Conservation (phyloP, 2,797 vertebrate species). For the Ispidina lecontei region DNA sequence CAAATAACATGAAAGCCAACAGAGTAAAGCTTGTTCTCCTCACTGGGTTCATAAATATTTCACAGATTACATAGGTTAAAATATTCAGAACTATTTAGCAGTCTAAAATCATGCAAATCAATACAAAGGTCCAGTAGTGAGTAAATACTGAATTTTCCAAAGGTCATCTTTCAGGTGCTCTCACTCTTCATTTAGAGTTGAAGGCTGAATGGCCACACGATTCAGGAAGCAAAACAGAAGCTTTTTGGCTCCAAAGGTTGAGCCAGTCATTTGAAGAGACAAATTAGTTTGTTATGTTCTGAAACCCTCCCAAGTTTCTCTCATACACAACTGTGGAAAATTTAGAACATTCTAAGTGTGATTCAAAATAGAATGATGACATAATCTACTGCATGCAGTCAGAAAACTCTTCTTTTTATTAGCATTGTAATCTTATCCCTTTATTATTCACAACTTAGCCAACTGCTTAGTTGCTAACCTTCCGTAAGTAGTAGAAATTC, state of each 20-base stretch:
- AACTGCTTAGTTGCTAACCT: neutral
- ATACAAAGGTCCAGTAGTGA: neutral
- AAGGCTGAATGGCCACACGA: neutral
- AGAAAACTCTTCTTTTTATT: neutral
- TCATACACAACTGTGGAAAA: neutral
- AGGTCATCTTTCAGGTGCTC: neutral
- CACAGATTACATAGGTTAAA: neutral
- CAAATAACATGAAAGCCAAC: neutral
- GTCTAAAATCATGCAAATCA: neutral
- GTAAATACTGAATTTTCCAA: neutral
- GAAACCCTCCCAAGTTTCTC: neutral
- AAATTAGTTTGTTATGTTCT: neutral
- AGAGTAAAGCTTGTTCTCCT: neutral
- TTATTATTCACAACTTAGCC: neutral
- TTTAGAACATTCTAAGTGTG: neutral
- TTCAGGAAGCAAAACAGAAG: neutral
- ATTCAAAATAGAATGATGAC: neutral
- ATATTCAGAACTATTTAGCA: neutral
- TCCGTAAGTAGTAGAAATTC: neutral
- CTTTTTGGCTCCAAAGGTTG: neutral
- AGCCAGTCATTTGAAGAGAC: neutral
- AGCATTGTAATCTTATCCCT: neutral
- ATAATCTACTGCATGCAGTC: rapidly evolving
- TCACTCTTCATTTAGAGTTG: neutral
- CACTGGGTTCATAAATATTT: neutral